These are phyloP conservation scores for Hippolais icterina DNA, from an alignment of 2,113 vertebrate genomes.

Conservation along the genomic window DNA sequence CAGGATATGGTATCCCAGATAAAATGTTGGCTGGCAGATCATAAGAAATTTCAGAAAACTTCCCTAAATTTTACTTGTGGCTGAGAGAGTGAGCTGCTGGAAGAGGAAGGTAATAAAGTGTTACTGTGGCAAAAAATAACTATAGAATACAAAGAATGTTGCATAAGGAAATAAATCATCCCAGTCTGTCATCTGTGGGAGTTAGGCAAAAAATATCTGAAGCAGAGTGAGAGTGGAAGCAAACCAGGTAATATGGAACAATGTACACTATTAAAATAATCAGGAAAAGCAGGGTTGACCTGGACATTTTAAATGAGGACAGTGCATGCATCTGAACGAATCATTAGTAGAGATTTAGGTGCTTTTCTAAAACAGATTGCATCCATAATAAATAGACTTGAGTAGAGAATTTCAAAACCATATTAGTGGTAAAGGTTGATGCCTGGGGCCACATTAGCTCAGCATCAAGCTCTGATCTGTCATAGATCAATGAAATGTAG, in stretches of 20 bases:
- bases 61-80: background rate
- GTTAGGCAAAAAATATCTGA: conserved; percentile 3
- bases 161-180: conserved; percentile 23
- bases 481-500: conserved; percentile 62
- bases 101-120: background rate
- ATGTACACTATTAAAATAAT: conserved; percentile 35
- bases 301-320: conserved; percentile 38
- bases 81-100: background rate
- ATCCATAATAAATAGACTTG: conserved; percentile 54
- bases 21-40: background rate
- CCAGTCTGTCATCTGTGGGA: background rate
- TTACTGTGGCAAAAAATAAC: conserved; percentile 1
- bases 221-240: background rate
- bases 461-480: conserved; percentile 45
- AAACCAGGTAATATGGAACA: conserved; percentile 7
- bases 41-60: conserved; percentile 5
- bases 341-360: conserved; percentile 33
- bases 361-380: conserved; percentile 32
- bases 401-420: conserved; percentile 52
- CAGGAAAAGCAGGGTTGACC: background rate
- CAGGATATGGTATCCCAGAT: background rate
- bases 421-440: conserved; percentile 56
- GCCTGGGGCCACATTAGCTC: conserved; percentile 48
- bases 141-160: background rate
- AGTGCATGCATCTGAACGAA: conserved; percentile 19